A percentile compares a stretch with the other conserved stretches of the same genome.
Evolutionary conservation across 2,113 vertebrate genomes (phyloP).

Genomic region (Mugil cephalus): DNA sequence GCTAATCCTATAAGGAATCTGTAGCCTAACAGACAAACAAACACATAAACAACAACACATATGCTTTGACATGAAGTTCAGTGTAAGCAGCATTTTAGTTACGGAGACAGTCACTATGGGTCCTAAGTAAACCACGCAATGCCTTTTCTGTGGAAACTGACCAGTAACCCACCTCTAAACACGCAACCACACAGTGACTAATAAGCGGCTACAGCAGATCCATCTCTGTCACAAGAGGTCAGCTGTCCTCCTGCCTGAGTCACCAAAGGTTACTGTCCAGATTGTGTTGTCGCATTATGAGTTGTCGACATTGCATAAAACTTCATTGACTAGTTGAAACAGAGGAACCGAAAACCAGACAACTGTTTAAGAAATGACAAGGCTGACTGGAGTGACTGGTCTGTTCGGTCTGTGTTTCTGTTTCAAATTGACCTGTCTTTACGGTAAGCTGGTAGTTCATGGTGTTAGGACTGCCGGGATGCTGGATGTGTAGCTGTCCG

Average conservation of each 20-base stretch:
- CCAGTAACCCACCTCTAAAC: neutral
- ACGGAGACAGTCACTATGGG: neutral
- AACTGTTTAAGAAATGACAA: neutral
- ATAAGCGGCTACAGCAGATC: slow-evolving; percentile 34
- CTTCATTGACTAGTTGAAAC: neutral
- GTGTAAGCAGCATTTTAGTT: neutral
- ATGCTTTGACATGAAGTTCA: neutral
- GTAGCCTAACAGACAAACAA: neutral
- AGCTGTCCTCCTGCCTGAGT: slow-evolving; percentile 23
- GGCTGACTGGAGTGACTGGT: neutral
- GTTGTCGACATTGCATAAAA: slow-evolving; percentile 19
- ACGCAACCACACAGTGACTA: neutral
- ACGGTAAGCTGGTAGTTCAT: neutral
- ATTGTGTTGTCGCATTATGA: slow-evolving; percentile 21
- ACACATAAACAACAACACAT: neutral
- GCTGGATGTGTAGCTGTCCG: neutral
- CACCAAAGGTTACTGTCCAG: slow-evolving; percentile 41
- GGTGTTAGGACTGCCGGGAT: neutral
- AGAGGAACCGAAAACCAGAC: slow-evolving; percentile 28
- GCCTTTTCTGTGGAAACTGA: slow-evolving; percentile 35
- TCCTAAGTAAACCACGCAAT: slow-evolving; percentile 34
- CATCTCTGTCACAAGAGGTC: slow-evolving; percentile 57
- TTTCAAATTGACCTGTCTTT: neutral
- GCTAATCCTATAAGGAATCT: slow-evolving; percentile 34
- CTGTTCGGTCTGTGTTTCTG: neutral